Evolutionary conservation across 2,888 invertebrate species (phyloP).

Genomic region (Apocheima hispidaria): DNA sequence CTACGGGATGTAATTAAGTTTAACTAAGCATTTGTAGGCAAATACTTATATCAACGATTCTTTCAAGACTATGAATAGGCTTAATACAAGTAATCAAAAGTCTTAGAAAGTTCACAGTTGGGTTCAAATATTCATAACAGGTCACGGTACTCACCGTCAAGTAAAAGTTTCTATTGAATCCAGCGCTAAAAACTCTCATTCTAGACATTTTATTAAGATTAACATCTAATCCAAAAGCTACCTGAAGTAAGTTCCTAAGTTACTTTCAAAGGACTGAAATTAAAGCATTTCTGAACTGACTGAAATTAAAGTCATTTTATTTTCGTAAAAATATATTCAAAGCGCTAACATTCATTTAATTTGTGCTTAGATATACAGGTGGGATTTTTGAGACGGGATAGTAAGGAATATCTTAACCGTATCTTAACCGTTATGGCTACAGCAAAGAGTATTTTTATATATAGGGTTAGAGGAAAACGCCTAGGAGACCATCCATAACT

Average conservation of each 20-base stretch:
- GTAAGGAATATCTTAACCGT: too few species aligned
- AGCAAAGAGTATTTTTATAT: too few species aligned
- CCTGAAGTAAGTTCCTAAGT: background rate
- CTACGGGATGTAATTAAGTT: constrained; percentile 3
- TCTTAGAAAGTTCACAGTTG: background rate
- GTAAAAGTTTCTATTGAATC: constrained; percentile 8
- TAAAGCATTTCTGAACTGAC: background rate
- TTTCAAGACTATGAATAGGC: constrained; percentile 8
- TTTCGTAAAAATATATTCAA: background rate
- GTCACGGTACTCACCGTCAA: background rate
- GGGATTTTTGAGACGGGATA: too few species aligned
- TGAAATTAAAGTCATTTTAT: constrained; percentile 3
- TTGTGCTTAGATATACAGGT: too few species aligned
- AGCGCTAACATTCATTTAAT: too few species aligned
- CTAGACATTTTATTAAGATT: constrained; percentile 10
- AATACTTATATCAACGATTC: constrained; percentile 1
- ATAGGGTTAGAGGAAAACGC: too few species aligned
- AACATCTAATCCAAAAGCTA: background rate
- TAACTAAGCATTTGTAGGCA: constrained; percentile 1
- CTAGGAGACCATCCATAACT: too few species aligned
- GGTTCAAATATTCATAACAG: background rate
- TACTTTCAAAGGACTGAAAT: background rate
- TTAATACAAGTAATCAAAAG: background rate
- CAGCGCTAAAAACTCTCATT: background rate
- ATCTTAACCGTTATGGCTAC: too few species aligned